Evolutionary conservation across 1,140 invertebrate species (phyloP), one percentile per base, ranked within the genome.

Genomic region (Platorchestia sp.): DNA sequence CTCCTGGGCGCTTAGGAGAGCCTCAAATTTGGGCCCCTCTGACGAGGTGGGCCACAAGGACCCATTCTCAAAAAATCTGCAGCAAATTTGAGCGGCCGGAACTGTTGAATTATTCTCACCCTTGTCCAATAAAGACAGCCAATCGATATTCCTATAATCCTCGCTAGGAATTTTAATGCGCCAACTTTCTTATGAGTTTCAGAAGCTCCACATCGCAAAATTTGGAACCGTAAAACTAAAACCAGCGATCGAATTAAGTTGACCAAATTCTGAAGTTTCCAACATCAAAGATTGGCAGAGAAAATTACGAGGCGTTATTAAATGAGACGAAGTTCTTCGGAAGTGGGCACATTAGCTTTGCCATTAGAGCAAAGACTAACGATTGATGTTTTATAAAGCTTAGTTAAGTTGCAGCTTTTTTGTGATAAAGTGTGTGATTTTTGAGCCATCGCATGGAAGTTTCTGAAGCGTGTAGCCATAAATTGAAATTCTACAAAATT

Each of bases 81-180:
- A 75, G 27, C 59, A 36, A 75, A 75, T 45, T 45, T 43, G 87
- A 42, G 87, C 87, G 5, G 87, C 87, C 87, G 27, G 3, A 43
- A 27, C 41, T 41, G 3, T 42, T 14, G 27, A 43, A 90, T 90
- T 42, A 90, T 90, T 90, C 87, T 45, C 44, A 44, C 87, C 86
- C 41, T 43, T 45, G 41, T 43, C 44, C 87, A 44, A 44, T 90
- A 90, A 90, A 43, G 87, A 42, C 41, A 90, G 87, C 41, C 87
- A 90, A 90, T 90, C 87, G 87, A 90, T 90, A 42, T 45, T 42
- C 87, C 87, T 43, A 90, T 90, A 90, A 44, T 42, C 87, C 87
- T 90, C 5, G 10, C 19, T 0, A 90, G 41, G 27, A 90, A 43
- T 90, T 90, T 90, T 90, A 43, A 90, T 90, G 87, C 87, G 10